Conservation (phyloP, 1,140 invertebrate species). For the Euschistus heros region DNA sequence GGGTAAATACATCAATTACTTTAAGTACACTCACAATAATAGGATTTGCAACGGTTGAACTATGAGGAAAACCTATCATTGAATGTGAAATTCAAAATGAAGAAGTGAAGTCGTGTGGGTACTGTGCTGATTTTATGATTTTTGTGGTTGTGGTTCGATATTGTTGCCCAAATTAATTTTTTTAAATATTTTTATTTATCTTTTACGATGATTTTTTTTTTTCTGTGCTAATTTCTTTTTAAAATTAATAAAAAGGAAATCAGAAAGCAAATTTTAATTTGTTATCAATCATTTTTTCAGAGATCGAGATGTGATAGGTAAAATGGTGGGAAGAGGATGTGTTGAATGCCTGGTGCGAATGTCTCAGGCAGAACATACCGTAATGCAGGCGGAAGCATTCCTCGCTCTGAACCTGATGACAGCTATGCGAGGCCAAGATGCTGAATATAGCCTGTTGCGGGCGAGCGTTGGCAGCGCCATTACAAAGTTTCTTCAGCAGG, state of each 20-base stretch:
- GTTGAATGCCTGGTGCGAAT: conserved; percentile 65
- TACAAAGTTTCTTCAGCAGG: conserved; percentile 24
- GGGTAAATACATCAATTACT: too few relatives aligned
- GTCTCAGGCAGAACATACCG: conserved; percentile 63
- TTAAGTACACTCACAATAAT: too few relatives aligned
- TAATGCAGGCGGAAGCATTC: conserved; percentile 83
- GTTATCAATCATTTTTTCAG: conserved; percentile 32
- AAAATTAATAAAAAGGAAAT: not conserved
- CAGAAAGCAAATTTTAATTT: not conserved
- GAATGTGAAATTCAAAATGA: too few relatives aligned
- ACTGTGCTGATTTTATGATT: too few relatives aligned
- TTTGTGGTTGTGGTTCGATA: too few relatives aligned
- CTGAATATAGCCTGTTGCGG: conserved; percentile 28
- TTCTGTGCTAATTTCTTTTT: not conserved
- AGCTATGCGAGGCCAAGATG: conserved; percentile 34
- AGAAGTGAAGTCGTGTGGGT: too few relatives aligned
- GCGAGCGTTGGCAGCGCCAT: conserved; percentile 30
- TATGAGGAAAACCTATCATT: too few relatives aligned
- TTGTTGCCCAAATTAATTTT: too few relatives aligned
- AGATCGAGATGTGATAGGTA: conserved; percentile 45
- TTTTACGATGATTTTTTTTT: conserved; percentile 1
- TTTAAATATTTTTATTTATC: too few relatives aligned
- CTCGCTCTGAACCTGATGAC: conserved; percentile 53
- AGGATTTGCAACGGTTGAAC: too few relatives aligned
- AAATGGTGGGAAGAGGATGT: conserved; percentile 54